Conservation (phyloP, 1,140 invertebrate species). For the Heterodera carotae region DNA sequence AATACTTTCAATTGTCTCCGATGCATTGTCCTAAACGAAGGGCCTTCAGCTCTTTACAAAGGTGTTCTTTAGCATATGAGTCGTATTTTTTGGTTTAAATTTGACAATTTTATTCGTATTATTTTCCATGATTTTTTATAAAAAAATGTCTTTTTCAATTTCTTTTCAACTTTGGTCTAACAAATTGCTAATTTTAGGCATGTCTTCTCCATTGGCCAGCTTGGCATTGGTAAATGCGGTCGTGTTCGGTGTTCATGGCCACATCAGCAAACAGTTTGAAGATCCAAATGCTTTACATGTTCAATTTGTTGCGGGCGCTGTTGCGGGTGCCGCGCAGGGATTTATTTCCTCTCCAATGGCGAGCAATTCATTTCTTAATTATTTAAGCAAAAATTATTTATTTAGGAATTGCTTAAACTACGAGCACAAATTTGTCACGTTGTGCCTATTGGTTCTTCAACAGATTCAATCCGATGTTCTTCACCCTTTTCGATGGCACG, state of each 20-base stretch:
- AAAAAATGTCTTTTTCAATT: neutral
- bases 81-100: too few species aligned
- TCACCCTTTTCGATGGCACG: slow-evolving; percentile 35
- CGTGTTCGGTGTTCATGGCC: slow-evolving; percentile 83
- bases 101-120: too few species aligned
- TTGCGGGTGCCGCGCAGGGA: slow-evolving; percentile 76
- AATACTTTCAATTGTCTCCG: slow-evolving; percentile 89
- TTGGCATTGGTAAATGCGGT: slow-evolving; percentile 84
- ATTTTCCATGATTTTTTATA: too few species aligned
- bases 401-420: slow-evolving; percentile 82
- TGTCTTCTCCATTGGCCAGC: slow-evolving; percentile 76
- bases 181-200: slow-evolving; percentile 77
- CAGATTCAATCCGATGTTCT: neutral
- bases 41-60: slow-evolving; percentile 18
- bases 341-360: slow-evolving; percentile 75
- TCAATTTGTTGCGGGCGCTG: slow-evolving; percentile 76
- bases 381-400: slow-evolving; percentile 77
- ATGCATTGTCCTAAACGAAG: slow-evolving; percentile 85
- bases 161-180: neutral
- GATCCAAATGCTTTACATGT: slow-evolving; percentile 48
- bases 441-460: neutral
- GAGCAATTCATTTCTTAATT: slow-evolving; percentile 73
- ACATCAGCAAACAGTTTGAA: slow-evolving; percentile 47
- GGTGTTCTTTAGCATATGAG: too few species aligned
- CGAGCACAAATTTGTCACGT: slow-evolving; percentile 73